A percentile compares a stretch with the other conserved stretches of the same genome.
These are phyloP conservation scores for Pinctada fucata DNA, from an alignment of 2,888 invertebrate genomes.

Conservation along the genomic window DNA sequence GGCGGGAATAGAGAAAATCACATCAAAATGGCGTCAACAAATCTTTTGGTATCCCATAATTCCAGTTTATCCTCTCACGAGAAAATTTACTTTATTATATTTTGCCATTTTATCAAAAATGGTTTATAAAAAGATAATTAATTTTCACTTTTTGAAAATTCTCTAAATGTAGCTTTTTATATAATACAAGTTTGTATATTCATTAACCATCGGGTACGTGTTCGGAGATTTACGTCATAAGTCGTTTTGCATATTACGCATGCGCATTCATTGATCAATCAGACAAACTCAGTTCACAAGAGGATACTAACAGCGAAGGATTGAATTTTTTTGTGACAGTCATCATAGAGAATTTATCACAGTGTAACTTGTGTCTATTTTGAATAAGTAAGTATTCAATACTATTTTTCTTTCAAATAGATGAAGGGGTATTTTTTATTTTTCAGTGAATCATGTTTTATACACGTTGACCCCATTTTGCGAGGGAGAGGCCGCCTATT, in stretches of 20 bases:
- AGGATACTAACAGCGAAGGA: constrained; percentile 34
- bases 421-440: constrained; percentile 16
- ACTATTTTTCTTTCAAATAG: constrained; percentile 22
- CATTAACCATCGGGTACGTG: not conserved
- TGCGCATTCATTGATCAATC: constrained; percentile 64
- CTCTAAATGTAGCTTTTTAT: too few relatives aligned
- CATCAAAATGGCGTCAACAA: constrained; percentile 65
- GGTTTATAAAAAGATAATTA: too few relatives aligned
- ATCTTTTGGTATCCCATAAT: constrained; percentile 49
- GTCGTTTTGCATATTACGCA: constrained; percentile 59
- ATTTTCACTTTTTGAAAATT: too few relatives aligned
- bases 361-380: constrained; percentile 20
- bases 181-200: too few relatives aligned
- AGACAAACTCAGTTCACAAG: constrained; percentile 35
- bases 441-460: not conserved
- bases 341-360: constrained; percentile 18
- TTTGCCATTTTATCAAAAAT: too few relatives aligned
- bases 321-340: constrained; percentile 30
- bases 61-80: constrained; percentile 36
- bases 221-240: constrained; percentile 20
- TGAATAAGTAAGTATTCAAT: not conserved
- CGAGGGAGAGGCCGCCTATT: constrained; percentile 7
- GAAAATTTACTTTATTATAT: constrained; percentile 31
- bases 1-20: constrained; percentile 61
- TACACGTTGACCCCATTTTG: constrained; percentile 19